Conservation (phyloP, 2,113 vertebrate genomes). For the Vireo altiloquus region DNA sequence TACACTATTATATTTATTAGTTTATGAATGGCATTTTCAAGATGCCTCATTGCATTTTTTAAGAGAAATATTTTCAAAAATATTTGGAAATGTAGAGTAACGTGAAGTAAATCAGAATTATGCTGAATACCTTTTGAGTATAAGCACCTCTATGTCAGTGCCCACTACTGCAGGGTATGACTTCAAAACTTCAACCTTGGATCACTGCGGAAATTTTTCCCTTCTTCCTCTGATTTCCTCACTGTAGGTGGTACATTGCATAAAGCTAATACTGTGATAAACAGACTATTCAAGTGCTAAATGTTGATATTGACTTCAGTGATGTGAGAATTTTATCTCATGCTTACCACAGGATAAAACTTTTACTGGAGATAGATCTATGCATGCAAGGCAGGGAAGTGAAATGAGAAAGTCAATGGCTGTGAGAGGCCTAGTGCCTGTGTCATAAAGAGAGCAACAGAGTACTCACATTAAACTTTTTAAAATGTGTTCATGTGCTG, state of each 20-base stretch:
- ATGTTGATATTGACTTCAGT: neutral
- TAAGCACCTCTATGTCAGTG: neutral
- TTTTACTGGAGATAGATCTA: neutral
- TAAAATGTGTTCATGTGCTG: neutral
- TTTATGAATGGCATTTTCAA: neutral
- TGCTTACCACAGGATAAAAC: neutral
- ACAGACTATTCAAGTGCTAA: neutral
- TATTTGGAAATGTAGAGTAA: neutral
- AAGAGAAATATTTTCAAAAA: neutral
- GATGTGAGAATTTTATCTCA: neutral
- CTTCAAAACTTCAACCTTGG: neutral
- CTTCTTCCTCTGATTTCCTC: neutral
- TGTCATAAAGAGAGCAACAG: neutral
- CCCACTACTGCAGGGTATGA: neutral
- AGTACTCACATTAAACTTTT: neutral
- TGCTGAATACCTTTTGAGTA: fast-evolving
- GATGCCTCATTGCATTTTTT: neutral
- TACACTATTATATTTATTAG: neutral
- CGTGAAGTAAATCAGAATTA: neutral
- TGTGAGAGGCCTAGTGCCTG: neutral
- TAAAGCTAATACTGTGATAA: neutral
- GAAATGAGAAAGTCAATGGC: neutral
- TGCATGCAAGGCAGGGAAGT: neutral
- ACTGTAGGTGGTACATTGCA: neutral
- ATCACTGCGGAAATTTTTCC: neutral